Evolutionary conservation across 2,797 vertebrate genomes (phyloP).

Genomic region (Apogon hyalosoma): DNA sequence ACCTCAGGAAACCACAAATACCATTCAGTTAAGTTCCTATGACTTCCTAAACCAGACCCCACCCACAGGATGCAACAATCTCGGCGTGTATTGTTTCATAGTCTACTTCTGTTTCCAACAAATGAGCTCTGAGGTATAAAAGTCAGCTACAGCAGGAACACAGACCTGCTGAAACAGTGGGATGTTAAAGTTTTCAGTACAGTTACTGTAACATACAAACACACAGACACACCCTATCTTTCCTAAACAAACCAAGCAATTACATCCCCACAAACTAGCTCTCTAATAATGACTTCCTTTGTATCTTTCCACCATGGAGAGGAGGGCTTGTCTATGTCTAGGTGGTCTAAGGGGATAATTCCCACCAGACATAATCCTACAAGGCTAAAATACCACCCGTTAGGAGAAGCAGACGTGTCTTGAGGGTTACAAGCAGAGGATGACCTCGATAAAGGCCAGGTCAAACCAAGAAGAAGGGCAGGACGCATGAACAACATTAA

Average conservation of each 20-base stretch:
- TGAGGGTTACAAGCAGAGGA: slow-evolving; percentile 53
- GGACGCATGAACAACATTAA: slow-evolving; percentile 48
- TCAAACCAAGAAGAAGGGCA: slow-evolving; percentile 53
- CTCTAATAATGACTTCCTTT: slow-evolving; percentile 65
- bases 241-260: slow-evolving; percentile 71
- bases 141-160: slow-evolving; percentile 10
- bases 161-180: slow-evolving; percentile 9
- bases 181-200: slow-evolving; percentile 19
- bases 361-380: slow-evolving; percentile 73
- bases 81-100: slow-evolving; percentile 76
- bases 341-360: slow-evolving; percentile 77
- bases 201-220: slow-evolving; percentile 7
- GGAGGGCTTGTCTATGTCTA: slow-evolving; percentile 52
- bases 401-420: slow-evolving; percentile 57
- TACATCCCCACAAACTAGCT: slow-evolving; percentile 52
- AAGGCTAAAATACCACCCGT: slow-evolving; percentile 58
- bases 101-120: slow-evolving; percentile 61
- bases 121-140: slow-evolving; percentile 35
- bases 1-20: slow-evolving; percentile 82
- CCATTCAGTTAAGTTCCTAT: slow-evolving; percentile 78
- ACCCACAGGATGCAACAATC: slow-evolving; percentile 82
- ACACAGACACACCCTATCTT: slow-evolving; percentile 42
- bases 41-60: slow-evolving; percentile 80
- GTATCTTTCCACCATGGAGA: slow-evolving; percentile 43
- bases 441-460: slow-evolving; percentile 63